Conservation (phyloP, 2,797 vertebrate genomes). For the Spondyliosoma cantharus region DNA sequence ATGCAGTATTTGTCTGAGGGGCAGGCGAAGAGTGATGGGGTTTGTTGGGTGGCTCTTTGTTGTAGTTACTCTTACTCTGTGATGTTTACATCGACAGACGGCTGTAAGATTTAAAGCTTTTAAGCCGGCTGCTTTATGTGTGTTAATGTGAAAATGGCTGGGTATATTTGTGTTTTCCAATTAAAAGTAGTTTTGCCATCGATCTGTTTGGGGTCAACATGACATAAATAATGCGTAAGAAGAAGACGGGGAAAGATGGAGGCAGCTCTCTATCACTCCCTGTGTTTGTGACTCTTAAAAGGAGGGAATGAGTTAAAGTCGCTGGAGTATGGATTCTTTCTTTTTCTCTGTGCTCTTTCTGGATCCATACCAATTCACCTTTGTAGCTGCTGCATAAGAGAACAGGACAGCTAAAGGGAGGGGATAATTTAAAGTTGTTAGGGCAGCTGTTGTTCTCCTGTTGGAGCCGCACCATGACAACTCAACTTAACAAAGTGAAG, state of each 20-base stretch:
- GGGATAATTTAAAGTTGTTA: conserved; percentile 32
- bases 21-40: conserved; percentile 15
- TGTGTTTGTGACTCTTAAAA: conserved; percentile 25
- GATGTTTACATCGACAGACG: conserved; percentile 24
- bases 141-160: conserved; percentile 6
- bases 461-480: conserved; percentile 25
- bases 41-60: conserved; percentile 20
- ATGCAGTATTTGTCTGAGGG: conserved; percentile 6
- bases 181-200: conserved; percentile 52
- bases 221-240: conserved; percentile 36
- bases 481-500: conserved; percentile 27
- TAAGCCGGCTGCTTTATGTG: neutral
- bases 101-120: conserved; percentile 29
- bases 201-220: conserved; percentile 18
- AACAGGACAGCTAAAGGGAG: conserved; percentile 29
- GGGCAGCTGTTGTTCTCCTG: conserved; percentile 20
- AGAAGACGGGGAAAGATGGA: conserved; percentile 4
- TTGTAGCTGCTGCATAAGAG: conserved; percentile 7
- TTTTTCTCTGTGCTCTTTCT: conserved; percentile 21
- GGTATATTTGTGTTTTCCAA: conserved; percentile 35
- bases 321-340: conserved; percentile 31
- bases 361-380: conserved; percentile 58
- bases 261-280: neutral
- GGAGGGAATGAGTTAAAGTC: conserved; percentile 12
- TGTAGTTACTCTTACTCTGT: conserved; percentile 20